Evolutionary conservation across 2,797 vertebrate genomes (phyloP).

Genomic region (Hemitrygon akajei): DNA sequence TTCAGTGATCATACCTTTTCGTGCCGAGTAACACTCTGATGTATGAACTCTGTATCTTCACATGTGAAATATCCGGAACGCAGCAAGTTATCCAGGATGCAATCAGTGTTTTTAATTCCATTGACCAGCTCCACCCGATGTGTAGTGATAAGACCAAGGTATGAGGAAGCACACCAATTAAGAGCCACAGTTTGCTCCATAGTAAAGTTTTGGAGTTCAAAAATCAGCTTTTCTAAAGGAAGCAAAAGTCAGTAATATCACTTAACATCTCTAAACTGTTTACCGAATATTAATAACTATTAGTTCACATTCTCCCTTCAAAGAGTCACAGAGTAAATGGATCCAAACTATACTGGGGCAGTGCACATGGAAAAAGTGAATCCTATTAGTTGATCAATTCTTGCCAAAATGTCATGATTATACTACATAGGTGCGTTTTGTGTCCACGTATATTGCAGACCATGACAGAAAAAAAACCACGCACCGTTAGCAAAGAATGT

Average conservation of each 20-base stretch:
- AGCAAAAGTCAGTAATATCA: background rate
- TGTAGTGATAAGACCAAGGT: background rate
- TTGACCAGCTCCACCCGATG: slow-evolving; percentile 24
- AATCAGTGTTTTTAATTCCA: slow-evolving; percentile 34
- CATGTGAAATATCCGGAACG: background rate
- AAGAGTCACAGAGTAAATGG: too few species aligned
- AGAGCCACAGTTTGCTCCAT: background rate
- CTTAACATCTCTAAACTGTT: background rate
- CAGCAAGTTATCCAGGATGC: slow-evolving; percentile 28
- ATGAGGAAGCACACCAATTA: background rate
- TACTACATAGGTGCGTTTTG: background rate
- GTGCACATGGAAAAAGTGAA: background rate
- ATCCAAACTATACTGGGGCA: background rate
- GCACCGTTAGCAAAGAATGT: too few species aligned
- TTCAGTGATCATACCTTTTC: background rate
- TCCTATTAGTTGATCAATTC: background rate
- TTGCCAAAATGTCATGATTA: background rate
- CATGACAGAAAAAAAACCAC: background rate
- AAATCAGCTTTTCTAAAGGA: background rate
- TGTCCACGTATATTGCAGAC: background rate
- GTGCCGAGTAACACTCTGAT: slow-evolving; percentile 15
- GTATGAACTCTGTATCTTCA: slow-evolving; percentile 9
- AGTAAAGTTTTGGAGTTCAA: background rate
- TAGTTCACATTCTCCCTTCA: background rate
- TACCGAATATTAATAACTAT: background rate